These are phyloP conservation scores for Eptesicus fuscus DNA, from an alignment of 2,113 vertebrate species.

Conservation along the genomic window DNA sequence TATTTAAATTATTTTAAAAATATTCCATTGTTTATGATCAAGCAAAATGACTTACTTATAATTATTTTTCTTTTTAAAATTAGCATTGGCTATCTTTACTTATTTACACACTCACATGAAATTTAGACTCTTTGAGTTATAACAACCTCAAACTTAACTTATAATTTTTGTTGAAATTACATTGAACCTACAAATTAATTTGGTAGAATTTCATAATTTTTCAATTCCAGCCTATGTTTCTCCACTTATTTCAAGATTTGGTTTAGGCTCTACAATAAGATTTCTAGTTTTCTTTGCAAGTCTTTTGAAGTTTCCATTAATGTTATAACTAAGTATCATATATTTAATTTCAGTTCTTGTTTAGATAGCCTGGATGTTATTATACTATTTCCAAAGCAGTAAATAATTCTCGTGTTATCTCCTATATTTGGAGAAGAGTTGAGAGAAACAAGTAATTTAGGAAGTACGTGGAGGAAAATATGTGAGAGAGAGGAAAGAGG, in stretches of 20 bases:
- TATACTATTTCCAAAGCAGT: neutral
- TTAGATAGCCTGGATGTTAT: neutral
- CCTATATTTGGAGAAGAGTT: neutral
- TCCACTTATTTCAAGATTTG: neutral
- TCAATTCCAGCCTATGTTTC: neutral
- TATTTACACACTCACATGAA: neutral
- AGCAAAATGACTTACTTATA: neutral
- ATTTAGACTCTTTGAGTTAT: neutral
- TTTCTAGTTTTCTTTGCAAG: neutral
- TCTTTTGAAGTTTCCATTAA: neutral
- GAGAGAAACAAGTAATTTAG: neutral
- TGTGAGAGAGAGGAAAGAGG: neutral
- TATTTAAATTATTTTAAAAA: neutral
- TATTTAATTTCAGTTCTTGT: conserved; percentile 26
- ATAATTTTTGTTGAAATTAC: neutral
- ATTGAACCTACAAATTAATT: neutral
- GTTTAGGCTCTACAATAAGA: neutral
- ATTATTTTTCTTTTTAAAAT: neutral
- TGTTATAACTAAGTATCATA: neutral
- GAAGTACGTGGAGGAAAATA: neutral
- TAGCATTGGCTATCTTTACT: neutral
- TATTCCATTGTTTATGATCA: neutral
- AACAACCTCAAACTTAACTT: neutral
- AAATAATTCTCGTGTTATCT: neutral
- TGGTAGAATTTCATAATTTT: neutral